Percentiles rank a stretch among this genome's conserved stretches.
phyloP scores from a whole-genome alignment of 2,797 vertebrate genomes.

The Manis pentadactyla region DNA sequence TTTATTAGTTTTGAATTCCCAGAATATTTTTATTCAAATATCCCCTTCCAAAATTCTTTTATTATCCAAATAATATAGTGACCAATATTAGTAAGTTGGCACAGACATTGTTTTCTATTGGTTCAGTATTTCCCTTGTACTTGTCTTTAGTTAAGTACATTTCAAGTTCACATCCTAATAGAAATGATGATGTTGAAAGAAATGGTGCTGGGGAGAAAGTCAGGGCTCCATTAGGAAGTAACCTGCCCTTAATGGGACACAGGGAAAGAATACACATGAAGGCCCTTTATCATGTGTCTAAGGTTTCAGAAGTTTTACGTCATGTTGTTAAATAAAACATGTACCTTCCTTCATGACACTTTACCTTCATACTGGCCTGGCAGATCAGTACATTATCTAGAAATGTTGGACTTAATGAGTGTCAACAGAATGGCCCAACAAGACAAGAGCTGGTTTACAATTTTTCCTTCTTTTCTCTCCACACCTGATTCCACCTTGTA shows the following conservation, averaged over 20 bases:
- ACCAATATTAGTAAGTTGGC: neutral
- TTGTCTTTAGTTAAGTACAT: neutral
- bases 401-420: neutral
- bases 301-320: neutral
- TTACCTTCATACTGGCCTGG: neutral
- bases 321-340: neutral
- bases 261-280: neutral
- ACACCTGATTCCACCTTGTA: neutral
- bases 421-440: neutral
- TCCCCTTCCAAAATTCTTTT: neutral
- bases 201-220: neutral
- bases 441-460: neutral
- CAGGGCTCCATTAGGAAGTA: neutral
- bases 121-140: neutral
- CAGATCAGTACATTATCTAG: neutral
- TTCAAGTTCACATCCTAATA: neutral
- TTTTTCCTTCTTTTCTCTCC: neutral
- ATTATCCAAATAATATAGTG: neutral
- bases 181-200: neutral
- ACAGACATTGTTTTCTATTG: neutral
- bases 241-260: neutral
- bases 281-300: neutral
- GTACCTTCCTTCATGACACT: neutral
- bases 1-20: constrained; percentile 14
- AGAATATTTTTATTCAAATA: neutral